Base-by-base conservation (phyloP, 2,797 vertebrate species). In the Macropodus opercularis region DNA sequence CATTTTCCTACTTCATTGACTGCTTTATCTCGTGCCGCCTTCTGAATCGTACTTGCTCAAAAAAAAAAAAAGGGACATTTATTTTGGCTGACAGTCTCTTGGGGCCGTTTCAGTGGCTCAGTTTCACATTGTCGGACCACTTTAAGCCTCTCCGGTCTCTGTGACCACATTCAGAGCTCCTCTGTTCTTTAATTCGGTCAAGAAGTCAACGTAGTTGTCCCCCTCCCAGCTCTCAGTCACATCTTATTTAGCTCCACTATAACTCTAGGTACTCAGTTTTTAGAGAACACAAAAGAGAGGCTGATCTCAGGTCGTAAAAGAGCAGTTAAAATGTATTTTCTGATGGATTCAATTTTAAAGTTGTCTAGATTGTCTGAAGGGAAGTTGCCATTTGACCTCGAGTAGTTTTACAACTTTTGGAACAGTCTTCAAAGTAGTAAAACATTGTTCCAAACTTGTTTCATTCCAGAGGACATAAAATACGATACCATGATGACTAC, bases 391-490 rank as follows among this genome's bases (percentile, higher is more conserved):
- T 75, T 67, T 76, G 51, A 79, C 65, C 69, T 27, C 11, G 44
- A 72, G 50, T 43, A 54, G 46, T 64, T 81, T 81, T 75, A 72
- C 64, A 73, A 58, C 73, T 68, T 63, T 64, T 69, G 31, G 63
- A 32, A 63, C 34, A 24, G 58, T 55, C 65, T 75, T 66, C 32
- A 70, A 68, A 82, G 68, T 68, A 46, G 56, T 75, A 73, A 67
- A 79, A 63, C 32, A 23, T 57, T 59, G 40, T 53, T 47, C 59
- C 64, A 74, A 73, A 59, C 43, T 54, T 52, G 7, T 65, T 66
- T 63, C 34, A 72, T 69, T 83, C 59, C 63, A 78, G 63, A 65
- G 58, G 58, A 65, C 63, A 74, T 80, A 68, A 78, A 78, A 83
- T 31, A 29, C 44, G 61, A 85, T 76, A 68, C 49, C 43, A 63